A percentile compares a stretch with the other conserved stretches of the same genome.
Evolutionary conservation across 2,113 vertebrate species (phyloP).

Genomic region (Vulpes lagopus): DNA sequence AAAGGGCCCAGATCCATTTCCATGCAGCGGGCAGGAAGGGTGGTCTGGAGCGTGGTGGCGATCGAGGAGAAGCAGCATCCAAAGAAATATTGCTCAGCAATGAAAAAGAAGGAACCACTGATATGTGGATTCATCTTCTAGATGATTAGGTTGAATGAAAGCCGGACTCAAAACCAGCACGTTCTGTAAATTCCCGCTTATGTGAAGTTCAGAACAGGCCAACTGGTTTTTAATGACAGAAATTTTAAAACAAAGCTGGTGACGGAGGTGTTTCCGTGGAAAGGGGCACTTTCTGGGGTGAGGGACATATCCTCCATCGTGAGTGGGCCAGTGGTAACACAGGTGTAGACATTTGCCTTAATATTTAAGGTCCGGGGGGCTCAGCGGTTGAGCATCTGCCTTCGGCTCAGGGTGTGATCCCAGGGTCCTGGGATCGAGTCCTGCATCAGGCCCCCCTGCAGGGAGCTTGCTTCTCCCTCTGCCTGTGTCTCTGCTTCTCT

Average conservation of each 20-base stretch:
- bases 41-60: rapidly evolving
- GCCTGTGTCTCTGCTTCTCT: no score
- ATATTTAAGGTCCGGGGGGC: neutral
- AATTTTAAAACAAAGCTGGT: neutral
- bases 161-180: neutral
- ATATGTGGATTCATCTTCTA: neutral
- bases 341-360: neutral
- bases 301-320: neutral
- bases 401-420: no score
- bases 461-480: no score
- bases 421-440: no score
- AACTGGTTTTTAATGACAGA: neutral
- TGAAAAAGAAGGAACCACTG: neutral
- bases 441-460: no score
- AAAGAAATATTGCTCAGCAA: neutral
- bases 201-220: neutral
- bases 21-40: neutral
- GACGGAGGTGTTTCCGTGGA: no score
- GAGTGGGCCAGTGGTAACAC: neutral
- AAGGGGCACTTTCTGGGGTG: neutral
- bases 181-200: neutral
- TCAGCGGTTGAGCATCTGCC: no score
- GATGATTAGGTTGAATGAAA: neutral
- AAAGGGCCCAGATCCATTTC: conserved; percentile 67
- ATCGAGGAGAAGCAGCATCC: no score